A percentile compares a stretch with the other conserved stretches of the same genome.
These are phyloP conservation scores for Listronotus oregonensis DNA, from an alignment of 1,140 invertebrate genomes.

Conservation along the genomic window DNA sequence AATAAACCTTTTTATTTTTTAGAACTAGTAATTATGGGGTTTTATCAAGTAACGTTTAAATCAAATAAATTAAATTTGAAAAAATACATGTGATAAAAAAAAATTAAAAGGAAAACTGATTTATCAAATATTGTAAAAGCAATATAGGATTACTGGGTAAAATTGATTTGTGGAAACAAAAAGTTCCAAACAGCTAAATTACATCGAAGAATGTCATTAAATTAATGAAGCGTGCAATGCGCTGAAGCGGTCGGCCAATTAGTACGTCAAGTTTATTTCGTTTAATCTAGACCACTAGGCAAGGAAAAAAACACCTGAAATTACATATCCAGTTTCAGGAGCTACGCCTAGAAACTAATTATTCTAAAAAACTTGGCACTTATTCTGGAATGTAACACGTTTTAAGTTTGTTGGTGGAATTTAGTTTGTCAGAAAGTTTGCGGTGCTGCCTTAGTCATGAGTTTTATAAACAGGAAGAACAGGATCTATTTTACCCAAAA, in stretches of 20 bases:
- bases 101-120: too few species aligned
- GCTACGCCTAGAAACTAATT: background rate
- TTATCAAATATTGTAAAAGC: background rate
- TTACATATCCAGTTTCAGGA: background rate
- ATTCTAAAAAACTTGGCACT: background rate
- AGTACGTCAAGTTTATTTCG: slow-evolving; percentile 19
- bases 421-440: too few species aligned
- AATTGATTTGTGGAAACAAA: slow-evolving; percentile 14
- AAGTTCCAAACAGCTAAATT: slow-evolving; percentile 18
- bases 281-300: slow-evolving; percentile 5
- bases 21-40: too few species aligned
- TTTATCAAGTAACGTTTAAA: too few species aligned
- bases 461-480: too few species aligned
- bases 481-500: too few species aligned
- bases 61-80: too few species aligned
- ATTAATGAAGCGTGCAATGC: slow-evolving; percentile 15
- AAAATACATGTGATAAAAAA: too few species aligned
- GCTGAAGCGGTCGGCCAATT: slow-evolving; percentile 11
- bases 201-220: slow-evolving; percentile 17
- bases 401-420: too few species aligned
- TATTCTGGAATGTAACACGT: too few species aligned
- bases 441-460: too few species aligned
- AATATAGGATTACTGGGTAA: background rate
- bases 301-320: slow-evolving; percentile 10
- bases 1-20: too few species aligned